Evolutionary conservation across 2,888 invertebrate genomes (phyloP), one percentile per base, ranked within the genome.

Genomic region (Autographa pulchrina): DNA sequence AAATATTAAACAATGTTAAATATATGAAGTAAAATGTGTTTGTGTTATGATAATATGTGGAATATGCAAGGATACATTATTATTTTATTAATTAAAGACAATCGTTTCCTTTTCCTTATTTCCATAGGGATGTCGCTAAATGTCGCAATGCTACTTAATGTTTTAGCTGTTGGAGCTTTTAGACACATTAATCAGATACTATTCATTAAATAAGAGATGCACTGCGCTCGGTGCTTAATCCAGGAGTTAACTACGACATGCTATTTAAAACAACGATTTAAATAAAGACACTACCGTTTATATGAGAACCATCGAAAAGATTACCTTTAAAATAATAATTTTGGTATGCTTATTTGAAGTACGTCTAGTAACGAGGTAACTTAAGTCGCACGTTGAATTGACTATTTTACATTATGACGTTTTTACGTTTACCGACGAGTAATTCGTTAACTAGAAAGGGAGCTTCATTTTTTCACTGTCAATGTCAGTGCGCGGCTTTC

Each of bases 191-290:
- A 48, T 48, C 48, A 48, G 6, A n/a, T n/a, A n/a, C n/a, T 5
- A 48, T 48, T 48, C n/a, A n/a, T 48, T 48, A 48, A 48, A n/a
- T 48, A 48, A 48, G 43, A 43, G 48, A 48, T n/a, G 48, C 48
- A n/a, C 48, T 48, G 48, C n/a, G 48, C 48, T n/a, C 48, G n/a
- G 48, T n/a, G n/a, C 48, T 48, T 48, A 48, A 48, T 48, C 16
- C 48, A 8, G 7, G 48, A n/a, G n/a, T n/a, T n/a, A 48, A n/a
- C n/a, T n/a, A 48, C 48, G n/a, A n/a, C 48, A 7, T 48, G 2
- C 48, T n/a, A 48, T n/a, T 48, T 48, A 48, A n/a, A n/a, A 48
- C 16, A 8, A 48, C 48, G n/a, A 48, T n/a, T n/a, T 7, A 48
- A 48, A n/a, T 14, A 16, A 43, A 43, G n/a, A 48, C 16, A 48